Percentiles rank a stretch among this genome's conserved stretches.
Evolutionary conservation across 1,140 invertebrate genomes (phyloP).

Genomic region (Ditylenchus dipsaci): DNA sequence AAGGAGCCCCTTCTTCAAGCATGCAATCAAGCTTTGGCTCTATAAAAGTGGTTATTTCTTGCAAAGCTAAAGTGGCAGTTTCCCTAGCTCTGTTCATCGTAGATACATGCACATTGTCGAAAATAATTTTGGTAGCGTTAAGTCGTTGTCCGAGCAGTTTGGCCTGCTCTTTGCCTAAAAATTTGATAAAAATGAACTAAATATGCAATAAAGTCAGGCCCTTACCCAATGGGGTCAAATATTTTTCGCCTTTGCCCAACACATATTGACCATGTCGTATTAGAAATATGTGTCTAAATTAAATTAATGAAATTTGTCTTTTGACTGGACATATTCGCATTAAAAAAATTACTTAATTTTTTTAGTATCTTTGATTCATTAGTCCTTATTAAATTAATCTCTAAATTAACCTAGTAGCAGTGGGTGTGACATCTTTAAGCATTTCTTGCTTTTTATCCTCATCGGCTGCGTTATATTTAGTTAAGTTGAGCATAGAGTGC

Average conservation of each 20-base stretch:
- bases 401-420: no score
- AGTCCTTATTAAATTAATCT: no score
- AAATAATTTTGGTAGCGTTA: conserved; percentile 33
- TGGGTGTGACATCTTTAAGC: conserved; percentile 64
- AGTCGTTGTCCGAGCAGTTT: conserved; percentile 47
- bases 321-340: no score
- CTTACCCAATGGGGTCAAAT: conserved; percentile 46
- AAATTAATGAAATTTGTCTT: no score
- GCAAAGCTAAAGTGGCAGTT: conserved; percentile 77
- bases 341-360: no score
- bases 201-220: no score
- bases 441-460: conserved; percentile 42
- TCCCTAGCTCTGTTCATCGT: conserved; percentile 88
- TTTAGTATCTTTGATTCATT: no score
- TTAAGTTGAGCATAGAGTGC: no score
- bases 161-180: conserved; percentile 52
- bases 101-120: conserved; percentile 62
- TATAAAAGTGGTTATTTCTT: conserved; percentile 47
- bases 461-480: conserved; percentile 39
- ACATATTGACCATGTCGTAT: conserved; percentile 65
- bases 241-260: conserved; percentile 32
- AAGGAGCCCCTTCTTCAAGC: conserved; percentile 86
- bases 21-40: conserved; percentile 58
- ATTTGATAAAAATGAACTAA: no score
- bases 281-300: conserved; percentile 71